Base-by-base conservation (phyloP, 2,888 invertebrate species). In the Adineta ricciae region DNA sequence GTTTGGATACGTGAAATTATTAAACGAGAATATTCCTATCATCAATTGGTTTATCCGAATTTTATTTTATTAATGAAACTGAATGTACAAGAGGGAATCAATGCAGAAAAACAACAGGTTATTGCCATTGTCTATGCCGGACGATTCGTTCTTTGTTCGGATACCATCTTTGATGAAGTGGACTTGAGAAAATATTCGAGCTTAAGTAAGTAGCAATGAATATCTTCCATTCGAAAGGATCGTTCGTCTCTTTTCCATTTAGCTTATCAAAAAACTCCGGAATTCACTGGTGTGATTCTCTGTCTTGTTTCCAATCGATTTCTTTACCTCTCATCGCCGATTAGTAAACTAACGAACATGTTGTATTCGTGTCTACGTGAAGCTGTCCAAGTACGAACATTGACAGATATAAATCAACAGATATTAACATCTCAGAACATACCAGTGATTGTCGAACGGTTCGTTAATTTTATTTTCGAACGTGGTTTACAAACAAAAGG, bases 61-160 rank as follows among this genome's bases (percentile, higher is more conserved):
- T 64, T 64, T 64, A 64, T 64, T 64, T 19, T 64, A 64, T 64
- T 64, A 64, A 64, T 64, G 64, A 64, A 64, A 64, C 32, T 64
- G 19, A 64, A 64, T 64, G 27, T 64, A 27, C 64, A 64, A 64
- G 64, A 64, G 32, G 64, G 64, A 36, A 32, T 64, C 0, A 64
- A 64, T 64, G 64, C 64, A 32, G 64, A 64, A 64, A 64, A 64
- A 64, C 64, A 64, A 32, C 64, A 64, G 32, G 64, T 64, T 36
- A 64, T 64, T 32, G 64, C 19, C 4, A 36, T 64, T 32, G 32
- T 64, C 16, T 64, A 64, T 64, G 5, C 64, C 2, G 64, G 64
- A 64, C 64, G 64, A 16, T 64, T 64, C 32, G 64, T 64, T 36
- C 27, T 64, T 64, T 64, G 19, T 64, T 64, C 64, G 8, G 64